These are phyloP conservation scores for Metaphire vulgaris DNA, from an alignment of 1,140 invertebrate genomes.

Conservation along the genomic window DNA sequence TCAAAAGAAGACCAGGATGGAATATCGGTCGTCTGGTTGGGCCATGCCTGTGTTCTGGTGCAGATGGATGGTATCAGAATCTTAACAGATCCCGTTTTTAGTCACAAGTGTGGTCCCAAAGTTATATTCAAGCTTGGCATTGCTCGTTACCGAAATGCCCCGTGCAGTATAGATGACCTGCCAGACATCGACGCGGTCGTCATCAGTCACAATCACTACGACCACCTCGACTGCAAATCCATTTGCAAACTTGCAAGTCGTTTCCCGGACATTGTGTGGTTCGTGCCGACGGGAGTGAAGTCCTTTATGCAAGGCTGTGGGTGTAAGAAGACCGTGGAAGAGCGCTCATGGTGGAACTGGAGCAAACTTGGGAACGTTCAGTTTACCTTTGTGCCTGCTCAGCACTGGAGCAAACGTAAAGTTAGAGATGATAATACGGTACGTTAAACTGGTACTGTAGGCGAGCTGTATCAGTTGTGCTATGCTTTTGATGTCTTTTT, in stretches of 20 bases:
- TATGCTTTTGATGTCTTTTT: too few species aligned
- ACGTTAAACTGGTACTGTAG: too few species aligned
- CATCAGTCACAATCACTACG: constrained; percentile 58
- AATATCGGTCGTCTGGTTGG: constrained; percentile 51
- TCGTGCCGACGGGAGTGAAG: constrained; percentile 50
- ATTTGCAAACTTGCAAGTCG: constrained; percentile 45
- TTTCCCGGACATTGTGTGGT: constrained; percentile 52
- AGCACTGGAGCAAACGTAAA: constrained; percentile 55
- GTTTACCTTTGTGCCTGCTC: constrained; percentile 54
- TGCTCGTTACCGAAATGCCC: constrained; percentile 50
- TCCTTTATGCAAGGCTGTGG: constrained; percentile 43
- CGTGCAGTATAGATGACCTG: constrained; percentile 52
- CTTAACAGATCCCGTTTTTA: constrained; percentile 52
- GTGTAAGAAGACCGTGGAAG: constrained; percentile 50
- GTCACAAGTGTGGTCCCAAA: constrained; percentile 37
- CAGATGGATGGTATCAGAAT: constrained; percentile 53
- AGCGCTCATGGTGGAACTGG: constrained; percentile 54
- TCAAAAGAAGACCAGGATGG: constrained; percentile 32
- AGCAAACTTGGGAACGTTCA: constrained; percentile 39
- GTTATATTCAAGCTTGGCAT: constrained; percentile 38
- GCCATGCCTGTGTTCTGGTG: constrained; percentile 53
- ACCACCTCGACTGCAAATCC: constrained; percentile 53
- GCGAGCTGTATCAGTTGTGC: too few species aligned
- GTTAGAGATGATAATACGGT: constrained; percentile 51
- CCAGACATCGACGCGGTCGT: constrained; percentile 54